Percentiles rank a stretch among this genome's conserved stretches.
Conservation (phyloP, 2,888 invertebrate species). For the Urechis unicinctus region DNA sequence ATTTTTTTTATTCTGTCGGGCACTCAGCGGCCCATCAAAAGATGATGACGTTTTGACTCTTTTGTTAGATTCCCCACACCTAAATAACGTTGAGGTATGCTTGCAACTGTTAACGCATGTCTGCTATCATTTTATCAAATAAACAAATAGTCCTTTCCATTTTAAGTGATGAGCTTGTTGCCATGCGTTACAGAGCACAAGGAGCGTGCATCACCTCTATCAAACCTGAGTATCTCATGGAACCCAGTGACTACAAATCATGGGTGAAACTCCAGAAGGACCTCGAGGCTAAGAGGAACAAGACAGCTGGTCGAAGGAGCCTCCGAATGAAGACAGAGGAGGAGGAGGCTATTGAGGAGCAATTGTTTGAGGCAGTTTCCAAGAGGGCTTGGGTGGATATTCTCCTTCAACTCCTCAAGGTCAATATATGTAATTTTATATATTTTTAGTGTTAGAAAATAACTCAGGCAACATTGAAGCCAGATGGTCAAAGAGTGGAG, state of each 20-base stretch:
- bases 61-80: not conserved
- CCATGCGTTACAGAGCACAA: constrained; percentile 33
- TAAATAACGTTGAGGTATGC: too few relatives aligned
- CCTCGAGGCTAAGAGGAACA: constrained; percentile 7
- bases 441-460: too few relatives aligned
- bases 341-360: constrained; percentile 39
- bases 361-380: constrained; percentile 48
- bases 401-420: constrained; percentile 48
- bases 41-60: too few relatives aligned
- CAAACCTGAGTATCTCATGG: constrained; percentile 49
- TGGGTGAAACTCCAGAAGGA: constrained; percentile 44
- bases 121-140: too few relatives aligned
- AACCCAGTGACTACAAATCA: constrained; percentile 38
- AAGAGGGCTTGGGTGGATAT: constrained; percentile 50
- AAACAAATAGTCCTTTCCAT: not conserved
- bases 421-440: too few relatives aligned
- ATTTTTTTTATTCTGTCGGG: too few relatives aligned
- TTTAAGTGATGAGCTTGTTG: not conserved
- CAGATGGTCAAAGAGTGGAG: too few relatives aligned
- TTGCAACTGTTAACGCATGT: too few relatives aligned
- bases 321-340: constrained; percentile 21
- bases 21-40: too few relatives aligned
- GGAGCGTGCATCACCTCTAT: constrained; percentile 48
- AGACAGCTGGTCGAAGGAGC: constrained; percentile 3
- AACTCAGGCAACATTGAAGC: too few relatives aligned